phyloP scores from a whole-genome alignment of 2,888 invertebrate genomes.

The Cyclophora albipunctata region DNA sequence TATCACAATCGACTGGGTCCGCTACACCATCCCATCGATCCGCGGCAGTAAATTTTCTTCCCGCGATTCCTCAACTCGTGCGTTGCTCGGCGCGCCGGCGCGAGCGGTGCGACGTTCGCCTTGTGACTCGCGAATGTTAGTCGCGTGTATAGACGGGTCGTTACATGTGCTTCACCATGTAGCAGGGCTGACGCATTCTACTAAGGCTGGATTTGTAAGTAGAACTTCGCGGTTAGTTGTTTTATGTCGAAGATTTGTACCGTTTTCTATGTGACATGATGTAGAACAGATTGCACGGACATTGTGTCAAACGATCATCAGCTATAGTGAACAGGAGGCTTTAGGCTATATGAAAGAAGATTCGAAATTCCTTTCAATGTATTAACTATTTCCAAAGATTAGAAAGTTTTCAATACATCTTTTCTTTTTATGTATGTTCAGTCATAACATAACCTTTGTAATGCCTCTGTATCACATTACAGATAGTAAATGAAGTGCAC shows the following conservation, averaged over 20 bases:
- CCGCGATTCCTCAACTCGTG: constrained; percentile 73
- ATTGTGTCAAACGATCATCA: no score
- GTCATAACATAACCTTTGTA: no score
- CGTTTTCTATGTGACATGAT: no score
- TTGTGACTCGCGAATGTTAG: constrained; percentile 82
- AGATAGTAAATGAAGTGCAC: constrained; percentile 59
- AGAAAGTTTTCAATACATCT: no score
- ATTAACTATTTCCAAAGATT: no score
- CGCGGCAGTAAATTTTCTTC: constrained; percentile 59
- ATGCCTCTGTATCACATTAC: constrained; percentile 3
- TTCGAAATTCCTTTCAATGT: no score
- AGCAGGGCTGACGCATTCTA: constrained; percentile 83
- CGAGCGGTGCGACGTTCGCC: constrained; percentile 49
- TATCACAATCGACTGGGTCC: constrained; percentile 78
- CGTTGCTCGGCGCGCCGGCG: constrained; percentile 74
- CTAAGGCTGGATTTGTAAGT: constrained; percentile 87
- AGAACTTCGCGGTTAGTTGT: no score
- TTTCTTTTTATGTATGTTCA: no score
- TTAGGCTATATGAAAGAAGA: no score
- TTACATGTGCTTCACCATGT: constrained; percentile 85
- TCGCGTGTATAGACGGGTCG: constrained; percentile 90
- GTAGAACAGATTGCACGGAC: no score
- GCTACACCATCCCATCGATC: constrained; percentile 82
- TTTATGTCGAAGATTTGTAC: no score
- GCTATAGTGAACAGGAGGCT: no score